These are phyloP conservation scores for Clarias macrocephalus DNA, from an alignment of 2,113 vertebrate species.

Conservation along the genomic window DNA sequence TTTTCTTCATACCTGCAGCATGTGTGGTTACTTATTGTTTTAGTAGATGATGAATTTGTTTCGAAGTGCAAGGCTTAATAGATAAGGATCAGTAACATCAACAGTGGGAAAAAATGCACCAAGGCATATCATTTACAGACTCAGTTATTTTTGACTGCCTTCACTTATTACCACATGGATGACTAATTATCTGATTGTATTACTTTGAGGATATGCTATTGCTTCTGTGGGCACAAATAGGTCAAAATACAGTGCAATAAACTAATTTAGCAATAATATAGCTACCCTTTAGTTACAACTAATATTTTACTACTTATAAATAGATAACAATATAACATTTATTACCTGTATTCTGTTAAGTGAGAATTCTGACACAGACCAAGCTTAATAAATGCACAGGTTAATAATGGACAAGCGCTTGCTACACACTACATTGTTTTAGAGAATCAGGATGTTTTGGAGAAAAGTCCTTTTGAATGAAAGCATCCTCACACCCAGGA, in stretches of 20 bases:
- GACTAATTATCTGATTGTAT: not conserved
- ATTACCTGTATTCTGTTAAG: not conserved
- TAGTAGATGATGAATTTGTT: conserved; percentile 3
- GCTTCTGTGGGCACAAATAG: not conserved
- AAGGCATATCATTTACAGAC: not conserved
- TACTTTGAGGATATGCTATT: not conserved
- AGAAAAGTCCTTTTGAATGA: not conserved
- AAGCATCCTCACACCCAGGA: not conserved
- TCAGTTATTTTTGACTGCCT: not conserved
- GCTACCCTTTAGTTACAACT: too few species aligned
- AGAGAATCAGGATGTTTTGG: not conserved
- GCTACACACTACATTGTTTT: not conserved
- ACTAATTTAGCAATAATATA: not conserved
- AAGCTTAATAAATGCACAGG: not conserved
- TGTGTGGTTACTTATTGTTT: conserved; percentile 35
- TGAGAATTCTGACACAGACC: too few species aligned
- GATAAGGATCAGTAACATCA: not conserved
- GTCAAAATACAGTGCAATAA: not conserved
- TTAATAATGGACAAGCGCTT: not conserved
- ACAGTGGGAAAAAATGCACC: not conserved
- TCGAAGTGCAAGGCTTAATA: conserved; percentile 8
- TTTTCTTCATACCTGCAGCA: not conserved
- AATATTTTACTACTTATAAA: too few species aligned
- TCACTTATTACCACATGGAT: not conserved
- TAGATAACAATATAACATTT: not conserved